Conservation (phyloP, 1,140 invertebrate genomes). For the Drosophila tani region DNA sequence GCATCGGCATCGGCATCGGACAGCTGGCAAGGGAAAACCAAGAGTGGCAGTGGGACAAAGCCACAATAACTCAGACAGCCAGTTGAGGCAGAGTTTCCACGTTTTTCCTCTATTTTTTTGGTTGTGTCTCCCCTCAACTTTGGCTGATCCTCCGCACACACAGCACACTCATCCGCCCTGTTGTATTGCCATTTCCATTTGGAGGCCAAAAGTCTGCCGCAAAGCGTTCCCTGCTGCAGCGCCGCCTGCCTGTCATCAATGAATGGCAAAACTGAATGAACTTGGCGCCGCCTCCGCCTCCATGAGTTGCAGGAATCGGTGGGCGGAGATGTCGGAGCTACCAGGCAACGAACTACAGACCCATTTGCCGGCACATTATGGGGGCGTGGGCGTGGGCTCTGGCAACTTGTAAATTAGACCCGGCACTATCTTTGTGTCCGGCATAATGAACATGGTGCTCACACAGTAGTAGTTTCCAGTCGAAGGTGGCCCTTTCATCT, state of each 20-base stretch:
- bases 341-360: conserved; percentile 14
- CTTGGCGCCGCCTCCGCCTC: conserved; percentile 48
- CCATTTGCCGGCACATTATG: conserved; percentile 49
- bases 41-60: conserved; percentile 41
- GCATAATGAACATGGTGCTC: conserved; percentile 58
- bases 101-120: conserved; percentile 10
- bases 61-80: conserved; percentile 77
- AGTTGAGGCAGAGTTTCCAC: conserved; percentile 47
- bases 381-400: conserved; percentile 16
- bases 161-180: conserved; percentile 55
- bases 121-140: conserved; percentile 40
- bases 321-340: conserved; percentile 24
- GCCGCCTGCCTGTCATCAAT: conserved; percentile 47
- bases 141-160: conserved; percentile 48
- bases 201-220: conserved; percentile 48
- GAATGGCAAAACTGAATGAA: conserved; percentile 74
- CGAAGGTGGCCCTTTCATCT: conserved; percentile 25
- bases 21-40: background rate
- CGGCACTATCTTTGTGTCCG: conserved; percentile 38
- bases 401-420: conserved; percentile 67
- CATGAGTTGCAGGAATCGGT: conserved; percentile 9
- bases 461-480: conserved; percentile 18
- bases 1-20: conserved; percentile 1
- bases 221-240: conserved; percentile 24
- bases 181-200: conserved; percentile 61